A percentile compares a stretch with the other conserved stretches of the same genome.
phyloP scores from a whole-genome alignment of 1,140 invertebrate genomes.

The Zaprionus gabonicus region DNA sequence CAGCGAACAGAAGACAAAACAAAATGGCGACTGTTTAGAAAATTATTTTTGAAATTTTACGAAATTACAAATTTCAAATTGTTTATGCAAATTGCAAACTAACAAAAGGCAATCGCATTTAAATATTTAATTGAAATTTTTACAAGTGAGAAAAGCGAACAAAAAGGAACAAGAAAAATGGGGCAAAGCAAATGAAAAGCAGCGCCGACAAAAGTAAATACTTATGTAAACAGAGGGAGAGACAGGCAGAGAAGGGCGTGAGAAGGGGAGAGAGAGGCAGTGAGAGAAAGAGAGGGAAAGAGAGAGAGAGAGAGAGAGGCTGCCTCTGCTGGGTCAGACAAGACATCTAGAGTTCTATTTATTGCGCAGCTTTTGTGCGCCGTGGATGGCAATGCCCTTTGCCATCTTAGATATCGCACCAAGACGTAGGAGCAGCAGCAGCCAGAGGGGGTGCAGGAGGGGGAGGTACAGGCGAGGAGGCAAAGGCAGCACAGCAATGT shows the following conservation, averaged over 20 bases:
- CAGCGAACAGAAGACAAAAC: slow-evolving; percentile 30
- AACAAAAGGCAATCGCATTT: slow-evolving; percentile 49
- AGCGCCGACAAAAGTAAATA: slow-evolving; percentile 44
- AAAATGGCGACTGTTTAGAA: slow-evolving; percentile 35
- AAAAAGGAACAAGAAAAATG: slow-evolving; percentile 52
- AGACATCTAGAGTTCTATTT: slow-evolving; percentile 63
- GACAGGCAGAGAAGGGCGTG: neutral
- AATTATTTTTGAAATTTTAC: slow-evolving; percentile 7
- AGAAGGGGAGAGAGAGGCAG: neutral
- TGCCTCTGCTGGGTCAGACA: slow-evolving; percentile 43
- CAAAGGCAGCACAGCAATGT: slow-evolving; percentile 35
- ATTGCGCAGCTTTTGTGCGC: slow-evolving; percentile 80
- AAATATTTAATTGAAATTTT: slow-evolving; percentile 78
- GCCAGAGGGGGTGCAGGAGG: slow-evolving; percentile 6
- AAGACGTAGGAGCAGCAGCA: slow-evolving; percentile 32
- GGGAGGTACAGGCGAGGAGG: neutral
- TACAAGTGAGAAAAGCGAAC: slow-evolving; percentile 28
- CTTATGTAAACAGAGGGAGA: slow-evolving; percentile 23
- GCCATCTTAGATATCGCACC: slow-evolving; percentile 73
- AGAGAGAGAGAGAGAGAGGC: slow-evolving; percentile 2
- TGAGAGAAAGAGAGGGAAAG: neutral
- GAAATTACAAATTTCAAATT: slow-evolving; percentile 41
- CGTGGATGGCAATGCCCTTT: slow-evolving; percentile 81
- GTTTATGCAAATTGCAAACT: slow-evolving; percentile 69
- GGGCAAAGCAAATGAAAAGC: slow-evolving; percentile 39